phyloP scores from a whole-genome alignment of 1,140 invertebrate species.

The Eubasilissa regina region DNA sequence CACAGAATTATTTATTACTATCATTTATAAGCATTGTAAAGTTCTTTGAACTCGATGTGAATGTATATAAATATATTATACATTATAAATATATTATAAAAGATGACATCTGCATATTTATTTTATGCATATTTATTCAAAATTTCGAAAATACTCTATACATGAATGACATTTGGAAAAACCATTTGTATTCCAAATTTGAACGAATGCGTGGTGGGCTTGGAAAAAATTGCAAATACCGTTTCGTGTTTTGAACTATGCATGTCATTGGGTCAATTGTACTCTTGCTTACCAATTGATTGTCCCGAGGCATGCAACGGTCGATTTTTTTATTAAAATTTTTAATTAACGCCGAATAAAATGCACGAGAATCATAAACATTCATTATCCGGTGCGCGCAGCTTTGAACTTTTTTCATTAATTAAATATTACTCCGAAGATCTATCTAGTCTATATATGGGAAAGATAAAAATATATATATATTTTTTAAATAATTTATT shows the following conservation, averaged over 20 bases:
- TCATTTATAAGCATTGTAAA: too few relatives aligned
- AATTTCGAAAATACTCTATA: constrained; percentile 3
- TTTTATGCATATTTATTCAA: not conserved
- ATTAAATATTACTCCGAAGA: not conserved
- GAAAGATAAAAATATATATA: not conserved
- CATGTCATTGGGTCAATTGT: constrained; percentile 18
- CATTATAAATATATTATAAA: too few relatives aligned
- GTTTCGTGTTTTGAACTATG: constrained; percentile 19
- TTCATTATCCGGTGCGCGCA: not conserved
- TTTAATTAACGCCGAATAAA: constrained; percentile 28
- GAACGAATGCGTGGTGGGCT: not conserved
- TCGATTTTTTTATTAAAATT: not conserved
- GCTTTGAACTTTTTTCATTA: constrained; percentile 3
- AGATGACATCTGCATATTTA: too few relatives aligned
- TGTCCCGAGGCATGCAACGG: constrained; percentile 12
- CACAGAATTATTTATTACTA: too few relatives aligned
- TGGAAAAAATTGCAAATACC: constrained; percentile 8
- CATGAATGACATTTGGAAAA: not conserved
- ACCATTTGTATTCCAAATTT: constrained; percentile 1
- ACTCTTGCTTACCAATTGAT: not conserved
- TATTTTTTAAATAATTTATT: not conserved
- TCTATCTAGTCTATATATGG: not conserved
- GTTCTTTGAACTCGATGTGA: too few relatives aligned
- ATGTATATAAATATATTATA: too few relatives aligned
- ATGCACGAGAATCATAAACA: constrained; percentile 10